These are phyloP conservation scores for Armadillidium nasatum DNA, from an alignment of 1,140 invertebrate genomes.

Conservation along the genomic window DNA sequence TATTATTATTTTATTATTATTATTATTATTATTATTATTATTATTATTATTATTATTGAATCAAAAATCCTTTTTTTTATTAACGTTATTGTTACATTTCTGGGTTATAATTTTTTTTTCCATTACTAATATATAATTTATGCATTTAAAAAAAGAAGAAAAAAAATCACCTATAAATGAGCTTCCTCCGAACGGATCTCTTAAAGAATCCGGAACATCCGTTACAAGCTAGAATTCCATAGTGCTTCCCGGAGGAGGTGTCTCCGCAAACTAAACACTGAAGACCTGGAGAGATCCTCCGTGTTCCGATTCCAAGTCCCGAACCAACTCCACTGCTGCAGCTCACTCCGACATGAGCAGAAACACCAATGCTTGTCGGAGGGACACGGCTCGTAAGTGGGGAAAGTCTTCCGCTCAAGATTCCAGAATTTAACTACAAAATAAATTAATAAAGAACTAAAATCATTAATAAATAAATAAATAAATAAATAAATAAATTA, in stretches of 20 bases:
- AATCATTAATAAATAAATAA: no score
- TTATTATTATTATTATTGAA: no score
- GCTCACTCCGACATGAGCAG: slow-evolving; percentile 11
- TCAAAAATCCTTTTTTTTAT: no score
- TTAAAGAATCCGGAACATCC: slow-evolving; percentile 99
- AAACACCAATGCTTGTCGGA: not conserved
- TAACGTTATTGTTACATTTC: no score
- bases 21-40: no score
- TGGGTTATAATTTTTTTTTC: no score
- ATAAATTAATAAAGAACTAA: not conserved
- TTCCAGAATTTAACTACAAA: not conserved
- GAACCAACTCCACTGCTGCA: slow-evolving; percentile 20
- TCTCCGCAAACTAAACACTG: slow-evolving; percentile 91
- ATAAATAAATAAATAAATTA: no score
- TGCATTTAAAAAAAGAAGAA: not conserved
- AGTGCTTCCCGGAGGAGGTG: slow-evolving; percentile 94
- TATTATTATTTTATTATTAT: no score
- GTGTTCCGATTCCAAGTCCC: slow-evolving; percentile 5
- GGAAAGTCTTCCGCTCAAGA: not conserved
- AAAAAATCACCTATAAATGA: slow-evolving; percentile 84
- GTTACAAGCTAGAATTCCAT: slow-evolving; percentile 97
- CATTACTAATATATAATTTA: no score
- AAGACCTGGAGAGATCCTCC: slow-evolving; percentile 40
- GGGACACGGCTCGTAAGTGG: not conserved
- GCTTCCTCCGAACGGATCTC: slow-evolving; percentile 86